Conservation (phyloP, 2,888 invertebrate species). For the Merodon equestris region DNA sequence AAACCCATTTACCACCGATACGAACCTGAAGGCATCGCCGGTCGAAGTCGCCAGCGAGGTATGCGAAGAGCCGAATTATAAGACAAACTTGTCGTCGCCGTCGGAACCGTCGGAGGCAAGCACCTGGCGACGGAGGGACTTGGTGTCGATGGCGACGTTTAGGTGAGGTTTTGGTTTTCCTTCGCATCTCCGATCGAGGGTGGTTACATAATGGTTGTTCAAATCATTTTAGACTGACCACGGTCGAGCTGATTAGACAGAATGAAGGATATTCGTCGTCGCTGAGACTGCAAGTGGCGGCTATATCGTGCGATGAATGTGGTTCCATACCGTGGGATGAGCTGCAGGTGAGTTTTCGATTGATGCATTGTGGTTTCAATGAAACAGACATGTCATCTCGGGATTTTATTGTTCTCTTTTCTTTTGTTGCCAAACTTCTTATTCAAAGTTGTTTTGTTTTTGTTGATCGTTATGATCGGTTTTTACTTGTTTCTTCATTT, state of each 20-base stretch:
- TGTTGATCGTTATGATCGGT: no score
- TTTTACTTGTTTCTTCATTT: no score
- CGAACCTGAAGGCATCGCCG: slow-evolving; percentile 77
- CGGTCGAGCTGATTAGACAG: slow-evolving; percentile 87
- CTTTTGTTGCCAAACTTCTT: no score
- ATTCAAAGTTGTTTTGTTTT: no score
- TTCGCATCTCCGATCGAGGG: no score
- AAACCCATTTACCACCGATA: slow-evolving; percentile 80
- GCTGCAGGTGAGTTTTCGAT: slow-evolving; percentile 85
- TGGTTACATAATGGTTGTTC: no score
- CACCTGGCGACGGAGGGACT: slow-evolving; percentile 87
- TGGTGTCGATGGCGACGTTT: slow-evolving; percentile 82
- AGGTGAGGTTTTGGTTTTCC: slow-evolving; percentile 73
- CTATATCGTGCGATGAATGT: slow-evolving; percentile 89
- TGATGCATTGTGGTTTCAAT: no score
- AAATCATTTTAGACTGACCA: slow-evolving; percentile 82
- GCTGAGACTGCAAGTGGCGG: slow-evolving; percentile 84
- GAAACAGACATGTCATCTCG: no score
- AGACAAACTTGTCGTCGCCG: slow-evolving; percentile 86
- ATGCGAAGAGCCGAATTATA: slow-evolving; percentile 83
- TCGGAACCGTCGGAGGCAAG: slow-evolving; percentile 91
- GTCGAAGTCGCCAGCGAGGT: slow-evolving; percentile 93
- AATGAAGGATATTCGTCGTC: slow-evolving; percentile 84
- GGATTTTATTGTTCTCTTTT: no score
- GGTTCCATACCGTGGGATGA: slow-evolving; percentile 95